phyloP scores from a whole-genome alignment of 2,888 invertebrate species.

The Amblyjoppa proteus region DNA sequence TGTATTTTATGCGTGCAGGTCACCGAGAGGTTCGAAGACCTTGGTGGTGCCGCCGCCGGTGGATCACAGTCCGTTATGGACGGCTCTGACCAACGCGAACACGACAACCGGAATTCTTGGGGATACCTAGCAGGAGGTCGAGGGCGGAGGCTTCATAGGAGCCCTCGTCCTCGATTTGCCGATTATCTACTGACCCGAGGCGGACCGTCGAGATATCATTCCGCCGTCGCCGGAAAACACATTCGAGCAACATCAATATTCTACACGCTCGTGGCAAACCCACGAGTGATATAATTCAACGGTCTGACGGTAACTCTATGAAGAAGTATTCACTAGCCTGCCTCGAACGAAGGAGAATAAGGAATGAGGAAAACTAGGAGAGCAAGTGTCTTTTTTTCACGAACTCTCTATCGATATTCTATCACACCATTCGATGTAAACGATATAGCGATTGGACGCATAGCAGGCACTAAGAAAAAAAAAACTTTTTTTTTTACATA shows the following conservation, averaged over 20 bases:
- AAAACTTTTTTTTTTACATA: background rate
- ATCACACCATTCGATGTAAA: constrained; percentile 5
- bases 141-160: constrained; percentile 86
- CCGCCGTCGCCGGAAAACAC: constrained; percentile 37
- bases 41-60: constrained; percentile 82
- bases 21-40: constrained; percentile 79
- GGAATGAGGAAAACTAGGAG: constrained; percentile 7
- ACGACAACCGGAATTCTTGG: constrained; percentile 82
- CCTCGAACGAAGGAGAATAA: constrained; percentile 16
- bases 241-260: constrained; percentile 8
- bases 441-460: constrained; percentile 5
- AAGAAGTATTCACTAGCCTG: constrained; percentile 36
- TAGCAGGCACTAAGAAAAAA: background rate
- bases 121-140: constrained; percentile 87
- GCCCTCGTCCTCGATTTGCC: constrained; percentile 88
- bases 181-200: constrained; percentile 86
- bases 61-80: constrained; percentile 93
- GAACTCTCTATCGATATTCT: constrained; percentile 2
- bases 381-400: background rate
- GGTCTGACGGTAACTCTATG: constrained; percentile 27
- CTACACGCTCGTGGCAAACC: constrained; percentile 1
- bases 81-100: constrained; percentile 91
- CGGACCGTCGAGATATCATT: constrained; percentile 41
- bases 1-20: constrained; percentile 73
- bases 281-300: constrained; percentile 6